Evolutionary conservation across 2,888 invertebrate species (phyloP), one percentile per base, ranked within the genome.

Genomic region (Philaethria dido): DNA sequence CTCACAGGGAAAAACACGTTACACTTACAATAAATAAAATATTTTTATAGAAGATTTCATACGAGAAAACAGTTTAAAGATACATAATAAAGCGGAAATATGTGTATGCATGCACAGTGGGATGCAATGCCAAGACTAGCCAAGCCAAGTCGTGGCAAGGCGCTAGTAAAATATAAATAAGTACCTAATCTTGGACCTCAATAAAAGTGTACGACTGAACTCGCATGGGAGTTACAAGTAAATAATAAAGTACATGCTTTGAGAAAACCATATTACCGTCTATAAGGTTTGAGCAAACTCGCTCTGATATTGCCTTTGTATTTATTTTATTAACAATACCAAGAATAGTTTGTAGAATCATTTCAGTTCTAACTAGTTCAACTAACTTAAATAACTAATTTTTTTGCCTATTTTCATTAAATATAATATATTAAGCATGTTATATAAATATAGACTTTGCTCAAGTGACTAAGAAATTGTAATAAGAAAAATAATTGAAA

Each of bases 251-350:
- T 57, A 57, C 59, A 29, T 33, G 9, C 44, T 45, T 33, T 60
- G 44, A 29, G 60, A 33, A 45, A 29, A 25, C 44, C 45, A 45
- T 4, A 25, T 62, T 45, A 33, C 29, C 33, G 42, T 20, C 44
- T 54, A 29, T 54, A 44, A 44, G 52, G 54, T 54, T 63, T 45
- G 44, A 29, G 39, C 44, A 45, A 36, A 63, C 63, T 36, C 55
- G 3, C 48, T 11, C 22, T 18, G 25, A 64, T 55, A 54, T 63
- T 54, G 45, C 33, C 33, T 44, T 14, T 45, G 54, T 55, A 45
- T 55, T 54, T 55, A 33, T 63, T 63, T 52, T 45, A 54, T 20
- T 44, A 63, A 63, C 44, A 45, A 54, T 44, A 54, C 29, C 44
- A 45, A 44, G 29, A 52, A 45, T 54, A 45, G 20, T n/a, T 45